Conservation (phyloP, 2,888 invertebrate genomes). For the Drosophila mulleri region DNA sequence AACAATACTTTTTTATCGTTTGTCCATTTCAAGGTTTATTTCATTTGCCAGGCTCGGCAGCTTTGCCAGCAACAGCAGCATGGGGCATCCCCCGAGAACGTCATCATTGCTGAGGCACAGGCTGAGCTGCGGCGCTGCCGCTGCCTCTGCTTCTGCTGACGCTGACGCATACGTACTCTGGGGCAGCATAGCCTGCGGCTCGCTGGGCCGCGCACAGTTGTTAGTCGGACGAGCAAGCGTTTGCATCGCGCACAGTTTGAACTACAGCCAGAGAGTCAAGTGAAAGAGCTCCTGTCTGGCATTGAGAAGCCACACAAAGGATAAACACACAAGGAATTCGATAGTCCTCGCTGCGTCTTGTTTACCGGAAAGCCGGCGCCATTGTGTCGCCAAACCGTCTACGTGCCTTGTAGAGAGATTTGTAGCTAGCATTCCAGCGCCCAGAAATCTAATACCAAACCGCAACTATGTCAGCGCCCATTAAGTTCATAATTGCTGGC, state of each 20-base stretch:
- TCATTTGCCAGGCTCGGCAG: conserved; percentile 3
- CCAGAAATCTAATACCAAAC: conserved; percentile 21
- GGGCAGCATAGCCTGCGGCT: conserved; percentile 63
- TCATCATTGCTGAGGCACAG: conserved; percentile 34
- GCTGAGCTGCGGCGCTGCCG: conserved; percentile 24
- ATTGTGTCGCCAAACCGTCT: conserved; percentile 57
- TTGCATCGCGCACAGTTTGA: conserved; percentile 72
- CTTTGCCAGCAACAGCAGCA: conserved; percentile 43
- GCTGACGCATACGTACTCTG: conserved; percentile 27
- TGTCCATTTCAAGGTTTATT: not conserved
- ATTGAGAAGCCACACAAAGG: conserved; percentile 40
- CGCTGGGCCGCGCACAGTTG: conserved; percentile 68
- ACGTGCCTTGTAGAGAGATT: conserved; percentile 39
- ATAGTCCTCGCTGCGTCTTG: conserved; percentile 19
- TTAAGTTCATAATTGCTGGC: conserved; percentile 65
- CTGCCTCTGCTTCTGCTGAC: conserved; percentile 11
- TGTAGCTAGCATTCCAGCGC: conserved; percentile 31
- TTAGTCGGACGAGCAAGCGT: conserved; percentile 68
- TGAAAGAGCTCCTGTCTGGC: conserved; percentile 16
- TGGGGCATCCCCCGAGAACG: conserved; percentile 55
- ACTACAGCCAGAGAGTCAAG: conserved; percentile 3
- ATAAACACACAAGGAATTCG: conserved; percentile 34
- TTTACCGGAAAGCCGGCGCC: conserved; percentile 60
- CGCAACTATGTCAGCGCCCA: conserved; percentile 60
- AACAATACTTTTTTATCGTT: not conserved